Conservation (phyloP, 2,797 vertebrate genomes). For the Pampus argenteus region DNA sequence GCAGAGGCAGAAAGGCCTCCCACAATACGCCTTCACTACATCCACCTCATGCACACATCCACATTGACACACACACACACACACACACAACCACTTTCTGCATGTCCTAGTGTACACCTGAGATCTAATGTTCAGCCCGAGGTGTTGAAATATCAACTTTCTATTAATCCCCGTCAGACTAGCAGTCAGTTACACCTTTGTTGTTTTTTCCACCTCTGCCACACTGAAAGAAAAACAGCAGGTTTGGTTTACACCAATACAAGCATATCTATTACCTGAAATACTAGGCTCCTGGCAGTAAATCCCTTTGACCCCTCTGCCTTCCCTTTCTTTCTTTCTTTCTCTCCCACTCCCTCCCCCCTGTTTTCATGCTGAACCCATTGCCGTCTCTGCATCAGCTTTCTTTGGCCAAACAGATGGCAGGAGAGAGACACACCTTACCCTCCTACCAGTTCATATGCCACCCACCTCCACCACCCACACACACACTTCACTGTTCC, state of each 20-base stretch:
- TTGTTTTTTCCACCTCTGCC: slow-evolving; percentile 77
- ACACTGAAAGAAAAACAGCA: slow-evolving; percentile 75
- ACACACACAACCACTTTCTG: slow-evolving; percentile 44
- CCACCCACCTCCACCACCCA: slow-evolving; percentile 50
- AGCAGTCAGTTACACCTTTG: slow-evolving; percentile 77
- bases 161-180: slow-evolving; percentile 75
- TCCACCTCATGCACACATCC: slow-evolving; percentile 6
- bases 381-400: slow-evolving; percentile 51
- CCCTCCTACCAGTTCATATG: slow-evolving; percentile 40
- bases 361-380: slow-evolving; percentile 57
- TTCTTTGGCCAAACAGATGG: slow-evolving; percentile 59
- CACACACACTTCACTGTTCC: slow-evolving; percentile 48
- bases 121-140: slow-evolving; percentile 69
- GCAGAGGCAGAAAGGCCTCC: slow-evolving; percentile 57
- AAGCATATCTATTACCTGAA: slow-evolving; percentile 87
- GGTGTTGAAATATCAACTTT: slow-evolving; percentile 77
- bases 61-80: slow-evolving; percentile 24
- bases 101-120: slow-evolving; percentile 67
- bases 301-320: slow-evolving; percentile 83
- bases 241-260: slow-evolving; percentile 79
- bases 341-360: slow-evolving; percentile 31
- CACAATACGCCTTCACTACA: slow-evolving; percentile 32
- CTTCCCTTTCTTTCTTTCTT: slow-evolving; percentile 55
- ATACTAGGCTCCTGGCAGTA: slow-evolving; percentile 79
- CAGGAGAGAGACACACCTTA: slow-evolving; percentile 60